Evolutionary conservation across 2,888 invertebrate species (phyloP).

Genomic region (Scaptomyza polygonia): DNA sequence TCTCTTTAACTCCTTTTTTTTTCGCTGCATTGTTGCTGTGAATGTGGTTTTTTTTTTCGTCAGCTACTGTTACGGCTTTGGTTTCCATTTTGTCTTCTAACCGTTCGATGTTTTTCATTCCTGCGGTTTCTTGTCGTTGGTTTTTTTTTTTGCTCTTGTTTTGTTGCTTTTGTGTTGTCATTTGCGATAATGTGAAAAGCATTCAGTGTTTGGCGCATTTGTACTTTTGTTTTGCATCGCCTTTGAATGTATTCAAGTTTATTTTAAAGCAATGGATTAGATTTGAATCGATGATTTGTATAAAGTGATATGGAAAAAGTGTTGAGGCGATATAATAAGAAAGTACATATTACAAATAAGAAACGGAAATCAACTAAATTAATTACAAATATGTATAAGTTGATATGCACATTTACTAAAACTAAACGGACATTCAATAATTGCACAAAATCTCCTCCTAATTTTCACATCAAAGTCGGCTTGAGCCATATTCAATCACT

Average conservation of each 20-base stretch:
- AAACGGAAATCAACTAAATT: background rate
- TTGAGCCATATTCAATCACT: constrained; percentile 46
- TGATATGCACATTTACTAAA: background rate
- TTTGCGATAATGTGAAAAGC: constrained; percentile 75
- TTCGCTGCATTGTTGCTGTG: constrained; percentile 39
- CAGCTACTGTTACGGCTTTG: constrained; percentile 28
- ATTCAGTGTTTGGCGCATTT: constrained; percentile 53
- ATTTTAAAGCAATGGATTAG: constrained; percentile 79
- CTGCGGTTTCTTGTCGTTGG: constrained; percentile 38
- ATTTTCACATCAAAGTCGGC: background rate
- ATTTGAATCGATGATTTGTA: constrained; percentile 53
- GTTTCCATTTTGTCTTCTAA: constrained; percentile 59
- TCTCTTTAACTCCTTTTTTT: constrained; percentile 17
- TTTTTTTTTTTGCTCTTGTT: constrained; percentile 33
- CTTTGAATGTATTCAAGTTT: constrained; percentile 72
- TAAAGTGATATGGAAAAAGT: constrained; percentile 45
- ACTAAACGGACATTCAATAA: background rate
- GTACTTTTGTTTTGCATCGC: constrained; percentile 54
- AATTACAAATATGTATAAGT: background rate
- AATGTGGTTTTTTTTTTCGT: constrained; percentile 29
- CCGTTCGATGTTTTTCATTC: constrained; percentile 39
- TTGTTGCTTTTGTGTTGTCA: constrained; percentile 61
- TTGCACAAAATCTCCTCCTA: too few relatives aligned
- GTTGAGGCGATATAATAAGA: constrained; percentile 16
- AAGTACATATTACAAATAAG: background rate